Conservation (phyloP, 2,113 vertebrate genomes). For the Rutilus rutilus region DNA sequence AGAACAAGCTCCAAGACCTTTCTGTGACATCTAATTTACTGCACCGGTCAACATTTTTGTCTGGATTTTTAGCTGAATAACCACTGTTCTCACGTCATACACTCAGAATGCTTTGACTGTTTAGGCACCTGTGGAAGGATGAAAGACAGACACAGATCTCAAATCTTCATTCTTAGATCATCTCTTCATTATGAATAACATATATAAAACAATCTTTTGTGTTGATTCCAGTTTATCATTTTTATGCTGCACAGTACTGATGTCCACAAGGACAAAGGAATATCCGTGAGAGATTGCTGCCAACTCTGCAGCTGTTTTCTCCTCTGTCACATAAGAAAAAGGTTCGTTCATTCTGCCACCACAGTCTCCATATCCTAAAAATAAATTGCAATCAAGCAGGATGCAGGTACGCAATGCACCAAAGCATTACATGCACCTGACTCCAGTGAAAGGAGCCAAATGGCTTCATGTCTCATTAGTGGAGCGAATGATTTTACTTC, state of each 20-base stretch:
- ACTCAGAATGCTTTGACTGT: neutral
- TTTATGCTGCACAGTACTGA: neutral
- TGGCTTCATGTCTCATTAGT: constrained; percentile 65
- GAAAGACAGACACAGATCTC: neutral
- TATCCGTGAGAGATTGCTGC: constrained; percentile 36
- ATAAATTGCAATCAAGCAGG: constrained; percentile 63
- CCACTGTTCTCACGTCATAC: neutral
- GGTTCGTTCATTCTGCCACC: constrained; percentile 60
- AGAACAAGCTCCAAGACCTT: neutral
- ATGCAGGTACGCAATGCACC: constrained; percentile 56
- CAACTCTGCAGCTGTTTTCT: constrained; percentile 57
- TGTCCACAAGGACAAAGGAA: constrained; percentile 36
- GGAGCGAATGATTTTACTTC: constrained; percentile 64
- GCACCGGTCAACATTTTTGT: constrained; percentile 6
- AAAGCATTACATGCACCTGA: constrained; percentile 54
- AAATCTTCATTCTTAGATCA: neutral
- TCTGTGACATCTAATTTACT: constrained; percentile 26
- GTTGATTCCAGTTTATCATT: neutral
- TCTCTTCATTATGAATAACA: neutral
- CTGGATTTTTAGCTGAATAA: neutral
- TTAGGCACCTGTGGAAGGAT: neutral
- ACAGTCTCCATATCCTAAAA: constrained; percentile 60
- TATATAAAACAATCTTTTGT: neutral
- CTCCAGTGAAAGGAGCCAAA: constrained; percentile 60
- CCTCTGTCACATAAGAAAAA: constrained; percentile 60